Evolutionary conservation across 2,113 vertebrate genomes (phyloP), one percentile per base, ranked within the genome.

Genomic region (Mystacornis crossleyi): DNA sequence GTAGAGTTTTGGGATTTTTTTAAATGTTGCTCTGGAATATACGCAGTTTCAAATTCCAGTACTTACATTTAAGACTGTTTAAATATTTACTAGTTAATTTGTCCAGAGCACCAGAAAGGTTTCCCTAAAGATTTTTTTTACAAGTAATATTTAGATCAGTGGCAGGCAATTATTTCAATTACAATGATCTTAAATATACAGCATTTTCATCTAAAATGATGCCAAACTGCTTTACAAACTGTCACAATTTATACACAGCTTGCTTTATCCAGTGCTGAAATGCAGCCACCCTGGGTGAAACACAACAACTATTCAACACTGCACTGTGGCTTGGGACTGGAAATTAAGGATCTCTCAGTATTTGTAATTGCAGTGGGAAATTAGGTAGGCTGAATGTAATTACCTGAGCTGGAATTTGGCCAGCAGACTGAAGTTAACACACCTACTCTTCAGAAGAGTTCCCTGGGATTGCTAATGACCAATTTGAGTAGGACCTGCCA

Each of bases 281-380:
- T 66, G 81, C 81, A 97, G 71, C 84, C 78, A 82, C 66, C 62
- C 71, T 73, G 62, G 78, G 89, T 95, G 91, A 91, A 94, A 70
- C 81, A 64, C 29, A 77, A 64, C 72, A 78, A 38, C 91, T 45
- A 33, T 75, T 94, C 81, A 58, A 62, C 65, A 62, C 73, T 58
- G 23, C 69, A 61, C 61, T 87, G 71, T 7, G 11, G 51, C 81
- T 95, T 95, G 90, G 94, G 96, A 95, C 89, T 78, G 57, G 86
- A 95, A 97, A 96, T 92, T 91, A 95, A 85, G 82, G 72, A 84
- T 82, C 57, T 87, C 71, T 91, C 89, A 90, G 53, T 94, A 93
- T 93, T 93, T 93, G 93, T 97, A 97, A 96, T 96, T 97, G 96
- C 91, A 96, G 78, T 80, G 93, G 93, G 93, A 97, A 96, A 97